Percentiles rank a stretch among this genome's conserved stretches.
Conservation (phyloP, 2,113 vertebrate genomes). For the Equus przewalskii region DNA sequence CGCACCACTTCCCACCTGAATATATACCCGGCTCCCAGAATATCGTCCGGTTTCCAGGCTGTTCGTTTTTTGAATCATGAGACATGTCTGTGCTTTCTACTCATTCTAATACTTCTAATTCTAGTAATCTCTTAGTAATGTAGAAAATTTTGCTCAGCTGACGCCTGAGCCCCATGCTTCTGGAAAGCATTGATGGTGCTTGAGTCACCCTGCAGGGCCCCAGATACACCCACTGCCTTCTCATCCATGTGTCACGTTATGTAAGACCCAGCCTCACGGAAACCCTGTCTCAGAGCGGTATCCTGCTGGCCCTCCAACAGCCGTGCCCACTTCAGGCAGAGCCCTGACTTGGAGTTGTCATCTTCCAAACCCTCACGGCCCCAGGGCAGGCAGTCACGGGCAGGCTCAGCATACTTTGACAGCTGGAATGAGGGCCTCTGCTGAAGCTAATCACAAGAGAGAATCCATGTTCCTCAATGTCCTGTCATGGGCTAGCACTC, state of each 20-base stretch:
- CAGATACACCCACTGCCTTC: not conserved
- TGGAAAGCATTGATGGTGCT: not conserved
- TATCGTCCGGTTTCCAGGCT: not conserved
- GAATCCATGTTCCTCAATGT: rapidly evolving
- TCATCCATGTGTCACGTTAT: rapidly evolving
- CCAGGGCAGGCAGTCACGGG: not conserved
- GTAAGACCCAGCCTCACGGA: not conserved
- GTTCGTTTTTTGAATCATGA: not conserved
- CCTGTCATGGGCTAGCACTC: rapidly evolving
- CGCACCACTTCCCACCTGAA: not conserved
- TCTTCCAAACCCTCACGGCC: not conserved
- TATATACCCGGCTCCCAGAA: not conserved
- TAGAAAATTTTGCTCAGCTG: not conserved
- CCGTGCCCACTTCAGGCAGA: not conserved
- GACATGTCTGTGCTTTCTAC: not conserved
- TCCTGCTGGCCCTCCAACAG: not conserved
- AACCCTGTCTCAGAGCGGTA: not conserved
- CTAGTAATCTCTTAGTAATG: not conserved
- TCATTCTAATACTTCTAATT: too few relatives aligned
- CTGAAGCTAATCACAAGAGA: not conserved
- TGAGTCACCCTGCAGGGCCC: not conserved
- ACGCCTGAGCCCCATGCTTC: not conserved
- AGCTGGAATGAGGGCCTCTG: not conserved
- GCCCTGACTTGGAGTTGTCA: not conserved
- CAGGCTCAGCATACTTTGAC: not conserved